These are phyloP conservation scores for Lysandra bellargus DNA, from an alignment of 2,888 invertebrate species.

Conservation along the genomic window DNA sequence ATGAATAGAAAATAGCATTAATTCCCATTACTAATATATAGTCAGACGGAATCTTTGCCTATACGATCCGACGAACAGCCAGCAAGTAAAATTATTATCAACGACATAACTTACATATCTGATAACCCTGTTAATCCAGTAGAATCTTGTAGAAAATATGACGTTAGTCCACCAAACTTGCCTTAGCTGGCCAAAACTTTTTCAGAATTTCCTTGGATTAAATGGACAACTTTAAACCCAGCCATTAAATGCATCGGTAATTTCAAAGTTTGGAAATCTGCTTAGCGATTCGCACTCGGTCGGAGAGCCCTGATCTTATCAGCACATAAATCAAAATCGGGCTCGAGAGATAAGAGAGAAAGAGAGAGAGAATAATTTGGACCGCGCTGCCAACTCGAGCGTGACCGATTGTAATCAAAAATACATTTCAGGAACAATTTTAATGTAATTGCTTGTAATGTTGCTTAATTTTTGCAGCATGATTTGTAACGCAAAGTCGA, in stretches of 20 bases:
- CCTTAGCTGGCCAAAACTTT: neutral
- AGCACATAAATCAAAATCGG: constrained; percentile 22
- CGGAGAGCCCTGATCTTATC: constrained; percentile 6
- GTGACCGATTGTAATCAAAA: neutral
- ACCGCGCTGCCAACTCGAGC: neutral
- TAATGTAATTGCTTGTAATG: neutral
- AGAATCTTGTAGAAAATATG: neutral
- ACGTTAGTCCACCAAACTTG: neutral
- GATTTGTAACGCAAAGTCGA: neutral
- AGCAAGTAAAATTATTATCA: too few relatives aligned
- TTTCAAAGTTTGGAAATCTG: constrained; percentile 23
- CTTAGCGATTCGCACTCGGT: constrained; percentile 28
- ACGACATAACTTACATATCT: too few relatives aligned
- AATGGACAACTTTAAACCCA: neutral
- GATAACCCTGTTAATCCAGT: too few relatives aligned
- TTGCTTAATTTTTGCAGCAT: neutral
- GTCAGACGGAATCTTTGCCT: too few relatives aligned
- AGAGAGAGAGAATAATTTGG: neutral
- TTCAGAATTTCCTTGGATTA: neutral
- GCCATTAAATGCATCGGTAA: constrained; percentile 11
- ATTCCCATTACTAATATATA: too few relatives aligned
- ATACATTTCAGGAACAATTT: neutral
- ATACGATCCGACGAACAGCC: too few relatives aligned
- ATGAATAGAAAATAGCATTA: too few relatives aligned
- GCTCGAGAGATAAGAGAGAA: constrained; percentile 12